A percentile compares a stretch with the other conserved stretches of the same genome.
Evolutionary conservation across 1,140 invertebrate species (phyloP).

Genomic region (Gonatopus flavifemur): DNA sequence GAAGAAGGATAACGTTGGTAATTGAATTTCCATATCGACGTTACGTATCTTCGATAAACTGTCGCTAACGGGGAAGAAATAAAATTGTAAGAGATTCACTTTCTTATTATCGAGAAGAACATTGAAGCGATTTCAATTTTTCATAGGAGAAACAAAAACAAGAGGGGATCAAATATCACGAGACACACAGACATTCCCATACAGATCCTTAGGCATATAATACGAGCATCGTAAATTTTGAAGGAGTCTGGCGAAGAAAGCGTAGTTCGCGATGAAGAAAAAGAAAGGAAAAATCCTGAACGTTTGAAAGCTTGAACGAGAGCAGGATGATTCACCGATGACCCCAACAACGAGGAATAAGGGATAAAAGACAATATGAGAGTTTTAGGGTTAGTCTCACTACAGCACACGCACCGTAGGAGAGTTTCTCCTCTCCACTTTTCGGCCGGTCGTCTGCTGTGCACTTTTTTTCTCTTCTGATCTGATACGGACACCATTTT

Average conservation of each 20-base stretch:
- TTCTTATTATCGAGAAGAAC: too few relatives aligned
- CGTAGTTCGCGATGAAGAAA: too few relatives aligned
- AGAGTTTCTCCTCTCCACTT: not conserved
- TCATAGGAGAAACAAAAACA: too few relatives aligned
- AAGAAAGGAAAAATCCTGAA: conserved; percentile 20
- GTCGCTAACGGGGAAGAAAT: too few relatives aligned
- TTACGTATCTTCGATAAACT: too few relatives aligned
- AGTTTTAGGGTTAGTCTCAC: conserved; percentile 19
- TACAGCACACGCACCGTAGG: conserved; percentile 8
- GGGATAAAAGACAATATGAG: conserved; percentile 7
- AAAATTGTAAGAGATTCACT: too few relatives aligned
- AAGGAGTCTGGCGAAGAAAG: not conserved
- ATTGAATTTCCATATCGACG: too few relatives aligned
- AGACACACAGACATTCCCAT: too few relatives aligned
- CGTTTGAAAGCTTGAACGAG: conserved; percentile 12
- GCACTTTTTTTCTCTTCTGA: not conserved
- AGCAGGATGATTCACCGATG: conserved; percentile 9
- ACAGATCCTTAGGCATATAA: too few relatives aligned
- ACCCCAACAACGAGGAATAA: conserved; percentile 7
- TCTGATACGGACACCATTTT: conserved; percentile 1
- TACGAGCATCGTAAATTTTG: conserved; percentile 33
- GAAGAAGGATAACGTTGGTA: too few relatives aligned
- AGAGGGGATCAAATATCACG: too few relatives aligned
- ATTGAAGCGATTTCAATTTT: too few relatives aligned
- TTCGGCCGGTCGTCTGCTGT: not conserved